Conservation (phyloP, 2,113 vertebrate species). For the Dendrocopos noguchii region DNA sequence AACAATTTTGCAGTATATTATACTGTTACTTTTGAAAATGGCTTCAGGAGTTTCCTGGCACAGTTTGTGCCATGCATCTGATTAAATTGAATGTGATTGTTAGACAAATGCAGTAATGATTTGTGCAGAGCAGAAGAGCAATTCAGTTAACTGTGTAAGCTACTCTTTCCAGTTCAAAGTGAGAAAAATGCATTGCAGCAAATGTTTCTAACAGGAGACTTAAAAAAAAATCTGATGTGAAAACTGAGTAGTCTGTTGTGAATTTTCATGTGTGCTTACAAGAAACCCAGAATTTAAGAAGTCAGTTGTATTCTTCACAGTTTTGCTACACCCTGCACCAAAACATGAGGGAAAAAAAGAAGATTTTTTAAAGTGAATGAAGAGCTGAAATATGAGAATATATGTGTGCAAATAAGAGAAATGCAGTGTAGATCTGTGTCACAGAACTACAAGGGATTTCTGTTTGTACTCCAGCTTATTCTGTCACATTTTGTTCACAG, state of each 20-base stretch:
- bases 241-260: not conserved
- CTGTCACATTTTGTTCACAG: constrained; percentile 75
- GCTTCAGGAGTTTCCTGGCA: constrained; percentile 35
- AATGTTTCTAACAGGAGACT: not conserved
- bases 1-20: constrained; percentile 18
- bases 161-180: constrained; percentile 16
- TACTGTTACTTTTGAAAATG: constrained; percentile 43
- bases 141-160: constrained; percentile 55
- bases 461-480: constrained; percentile 69
- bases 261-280: constrained; percentile 8
- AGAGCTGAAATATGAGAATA: constrained; percentile 11
- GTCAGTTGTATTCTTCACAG: not conserved
- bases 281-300: not conserved
- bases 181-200: not conserved
- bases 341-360: not conserved
- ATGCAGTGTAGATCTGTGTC: constrained; percentile 47
- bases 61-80: not conserved
- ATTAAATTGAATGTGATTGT: constrained; percentile 63
- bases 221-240: not conserved
- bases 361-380: not conserved
- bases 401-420: constrained; percentile 27
- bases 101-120: constrained; percentile 50
- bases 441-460: constrained; percentile 46
- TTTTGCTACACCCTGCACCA: not conserved
- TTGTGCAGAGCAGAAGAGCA: constrained; percentile 49